A percentile compares a stretch with the other conserved stretches of the same genome.
Conservation (phyloP, 2,113 vertebrate species). For the Passerina amoena region DNA sequence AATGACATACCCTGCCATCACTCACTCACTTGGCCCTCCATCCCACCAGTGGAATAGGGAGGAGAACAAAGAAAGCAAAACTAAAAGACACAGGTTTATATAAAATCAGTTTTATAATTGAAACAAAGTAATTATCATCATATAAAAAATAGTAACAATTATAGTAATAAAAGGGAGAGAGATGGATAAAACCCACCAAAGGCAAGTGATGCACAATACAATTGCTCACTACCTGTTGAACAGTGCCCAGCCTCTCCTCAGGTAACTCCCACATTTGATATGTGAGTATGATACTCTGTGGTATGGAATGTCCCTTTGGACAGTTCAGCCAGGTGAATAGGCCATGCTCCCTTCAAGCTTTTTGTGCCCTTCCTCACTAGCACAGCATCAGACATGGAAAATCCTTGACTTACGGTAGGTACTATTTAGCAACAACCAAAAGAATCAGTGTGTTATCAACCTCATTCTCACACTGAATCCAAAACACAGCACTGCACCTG, state of each 20-base stretch:
- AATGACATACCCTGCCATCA: background rate
- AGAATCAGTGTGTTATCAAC: background rate
- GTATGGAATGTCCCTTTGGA: background rate
- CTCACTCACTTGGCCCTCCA: background rate
- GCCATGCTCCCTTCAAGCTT: background rate
- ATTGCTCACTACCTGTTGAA: background rate
- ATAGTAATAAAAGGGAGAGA: background rate
- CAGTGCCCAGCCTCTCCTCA: background rate
- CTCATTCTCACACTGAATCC: background rate
- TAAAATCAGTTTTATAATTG: background rate
- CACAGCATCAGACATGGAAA: background rate
- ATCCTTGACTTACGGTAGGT: background rate
- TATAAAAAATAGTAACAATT: background rate
- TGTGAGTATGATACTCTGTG: background rate
- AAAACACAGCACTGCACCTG: background rate
- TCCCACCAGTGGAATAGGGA: background rate
- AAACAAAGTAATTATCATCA: background rate
- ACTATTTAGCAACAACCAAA: background rate
- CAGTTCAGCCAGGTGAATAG: background rate
- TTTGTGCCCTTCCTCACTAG: background rate
- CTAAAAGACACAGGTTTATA: background rate
- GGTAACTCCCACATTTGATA: background rate
- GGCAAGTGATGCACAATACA: background rate
- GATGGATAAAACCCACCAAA: background rate
- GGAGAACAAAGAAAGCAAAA: background rate